A percentile compares a stretch with the other conserved stretches of the same genome.
Conservation (phyloP, 2,888 invertebrate genomes). For the Oasisia sp. region DNA sequence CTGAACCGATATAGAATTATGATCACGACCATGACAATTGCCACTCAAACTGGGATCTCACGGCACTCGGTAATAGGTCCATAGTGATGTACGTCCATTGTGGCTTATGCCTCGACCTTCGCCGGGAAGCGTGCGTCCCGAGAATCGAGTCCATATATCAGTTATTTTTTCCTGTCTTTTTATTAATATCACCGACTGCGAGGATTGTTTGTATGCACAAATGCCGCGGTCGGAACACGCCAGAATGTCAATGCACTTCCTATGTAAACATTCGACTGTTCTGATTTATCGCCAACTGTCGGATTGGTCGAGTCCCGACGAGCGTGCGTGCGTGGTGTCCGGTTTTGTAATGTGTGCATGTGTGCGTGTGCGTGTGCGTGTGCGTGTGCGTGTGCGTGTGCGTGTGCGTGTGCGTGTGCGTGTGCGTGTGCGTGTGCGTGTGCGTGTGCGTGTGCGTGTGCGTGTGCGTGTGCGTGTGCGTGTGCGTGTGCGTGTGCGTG, state of each 20-base stretch:
- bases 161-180: neutral
- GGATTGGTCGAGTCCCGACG: neutral
- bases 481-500: neutral
- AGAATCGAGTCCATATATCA: neutral
- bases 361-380: neutral
- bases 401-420: neutral
- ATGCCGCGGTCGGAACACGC: neutral
- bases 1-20: neutral
- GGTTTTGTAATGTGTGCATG: neutral
- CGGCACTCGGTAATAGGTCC: neutral
- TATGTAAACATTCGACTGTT: neutral
- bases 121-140: neutral
- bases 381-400: too few relatives aligned
- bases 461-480: neutral
- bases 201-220: neutral
- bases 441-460: neutral
- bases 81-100: neutral
- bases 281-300: neutral
- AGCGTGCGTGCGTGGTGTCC: neutral
- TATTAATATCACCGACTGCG: neutral
- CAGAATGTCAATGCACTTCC: constrained; percentile 2
- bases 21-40: neutral
- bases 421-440: neutral
- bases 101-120: neutral
- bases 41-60: neutral